Evolutionary conservation across 2,888 invertebrate genomes (phyloP), one percentile per base, ranked within the genome.

Genomic region (Chymomyza procnemis): DNA sequence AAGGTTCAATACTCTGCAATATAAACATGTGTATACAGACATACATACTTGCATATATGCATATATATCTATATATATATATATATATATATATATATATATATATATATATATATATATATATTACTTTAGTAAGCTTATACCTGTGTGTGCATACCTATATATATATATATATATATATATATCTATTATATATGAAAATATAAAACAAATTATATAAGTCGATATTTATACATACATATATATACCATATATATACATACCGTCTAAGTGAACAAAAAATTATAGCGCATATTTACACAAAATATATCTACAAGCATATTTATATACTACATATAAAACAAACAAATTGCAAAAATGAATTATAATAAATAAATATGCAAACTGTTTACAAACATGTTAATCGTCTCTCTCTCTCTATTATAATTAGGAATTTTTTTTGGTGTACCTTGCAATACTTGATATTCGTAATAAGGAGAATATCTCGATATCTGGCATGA

Each of bases 21-120:
- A 72, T 50, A 59, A 62, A 66, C 62, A 52, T 50, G 50, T 61
- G 61, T 71, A 71, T 41, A 41, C 34, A n/a, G n/a, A n/a, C n/a
- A n/a, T n/a, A n/a, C n/a, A n/a, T n/a, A n/a, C n/a, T n/a, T n/a
- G n/a, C n/a, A n/a, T n/a, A n/a, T n/a, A n/a, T n/a, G n/a, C n/a
- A n/a, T n/a, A n/a, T n/a, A n/a, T n/a, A n/a, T n/a, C n/a, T n/a
- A n/a, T n/a, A n/a, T n/a, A n/a, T n/a, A n/a, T n/a, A n/a, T n/a
- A n/a, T n/a, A 57, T 54, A 72, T 50, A 59, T 67, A 66, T 59
- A 52, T 50, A 55, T 61, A 58, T 71, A 71, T 41, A 41, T 12
- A 57, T 54, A 72, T 50, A 59, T 67, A 66, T 59, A 52, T 50
- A 55, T 61, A 58, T 71, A 71, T 41, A 41, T 12, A 41, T 41